These are phyloP conservation scores for Drosophila melanica DNA, from an alignment of 1,140 invertebrate genomes.

Conservation along the genomic window DNA sequence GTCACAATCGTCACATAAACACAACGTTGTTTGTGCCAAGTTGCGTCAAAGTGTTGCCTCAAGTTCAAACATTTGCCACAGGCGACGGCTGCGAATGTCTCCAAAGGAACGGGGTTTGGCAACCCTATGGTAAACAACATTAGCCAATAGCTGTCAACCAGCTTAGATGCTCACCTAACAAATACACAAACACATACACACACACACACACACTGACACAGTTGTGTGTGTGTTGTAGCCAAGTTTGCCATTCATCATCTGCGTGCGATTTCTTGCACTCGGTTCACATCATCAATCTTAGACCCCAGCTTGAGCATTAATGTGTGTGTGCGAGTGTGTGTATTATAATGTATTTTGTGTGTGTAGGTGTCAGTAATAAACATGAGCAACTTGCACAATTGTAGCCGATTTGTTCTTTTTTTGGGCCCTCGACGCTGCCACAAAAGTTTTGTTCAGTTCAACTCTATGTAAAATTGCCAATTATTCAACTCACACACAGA, in stretches of 20 bases:
- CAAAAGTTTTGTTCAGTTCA: slow-evolving; percentile 24
- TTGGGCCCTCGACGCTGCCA: slow-evolving; percentile 3
- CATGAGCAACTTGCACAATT: slow-evolving; percentile 47
- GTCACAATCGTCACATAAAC: slow-evolving; percentile 8
- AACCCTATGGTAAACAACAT: slow-evolving; percentile 66
- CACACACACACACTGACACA: not conserved
- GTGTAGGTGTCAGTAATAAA: slow-evolving; percentile 51
- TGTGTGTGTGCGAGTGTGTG: not conserved
- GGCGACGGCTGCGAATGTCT: slow-evolving; percentile 30
- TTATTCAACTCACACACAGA: slow-evolving; percentile 65
- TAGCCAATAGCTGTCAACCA: slow-evolving; percentile 55
- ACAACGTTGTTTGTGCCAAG: slow-evolving; percentile 14
- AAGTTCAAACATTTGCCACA: slow-evolving; percentile 43
- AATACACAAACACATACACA: slow-evolving; percentile 5
- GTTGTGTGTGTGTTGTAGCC: slow-evolving; percentile 45
- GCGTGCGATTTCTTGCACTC: slow-evolving; percentile 65
- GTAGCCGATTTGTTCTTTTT: slow-evolving; percentile 36
- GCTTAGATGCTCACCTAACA: slow-evolving; percentile 44
- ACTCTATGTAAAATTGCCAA: slow-evolving; percentile 64
- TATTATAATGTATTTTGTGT: slow-evolving; percentile 38
- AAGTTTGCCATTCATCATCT: slow-evolving; percentile 70
- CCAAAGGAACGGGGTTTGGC: slow-evolving; percentile 3
- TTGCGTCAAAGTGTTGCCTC: slow-evolving; percentile 39
- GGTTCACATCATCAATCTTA: slow-evolving; percentile 70
- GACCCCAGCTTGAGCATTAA: slow-evolving; percentile 42